Conservation (phyloP, 2,888 invertebrate genomes). For the Noctuana brunneofusca region DNA sequence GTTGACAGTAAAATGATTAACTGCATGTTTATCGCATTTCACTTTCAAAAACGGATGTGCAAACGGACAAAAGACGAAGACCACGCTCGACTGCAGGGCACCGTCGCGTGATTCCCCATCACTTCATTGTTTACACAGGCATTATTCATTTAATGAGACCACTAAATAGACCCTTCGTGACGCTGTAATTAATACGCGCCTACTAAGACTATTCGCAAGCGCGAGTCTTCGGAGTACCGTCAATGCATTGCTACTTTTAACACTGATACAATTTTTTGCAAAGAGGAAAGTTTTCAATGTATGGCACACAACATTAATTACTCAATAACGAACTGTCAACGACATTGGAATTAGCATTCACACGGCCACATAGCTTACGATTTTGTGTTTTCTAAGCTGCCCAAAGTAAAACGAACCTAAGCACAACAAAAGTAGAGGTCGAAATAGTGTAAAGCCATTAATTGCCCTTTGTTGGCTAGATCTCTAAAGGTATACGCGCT, state of each 20-base stretch:
- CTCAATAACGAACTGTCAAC: conserved; percentile 7
- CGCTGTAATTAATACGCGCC: conserved; percentile 63
- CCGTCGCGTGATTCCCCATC: conserved; percentile 71
- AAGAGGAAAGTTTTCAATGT: conserved; percentile 1
- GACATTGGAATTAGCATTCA: conserved; percentile 30
- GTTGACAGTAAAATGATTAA: conserved; percentile 46
- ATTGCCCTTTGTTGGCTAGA: conserved; percentile 26
- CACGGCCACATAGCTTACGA: conserved; percentile 21
- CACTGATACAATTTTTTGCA: background rate
- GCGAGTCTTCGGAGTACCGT: background rate
- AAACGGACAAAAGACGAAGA: conserved; percentile 47
- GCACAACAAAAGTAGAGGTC: conserved; percentile 6
- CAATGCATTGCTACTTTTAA: conserved; percentile 16
- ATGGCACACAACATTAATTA: conserved; percentile 7
- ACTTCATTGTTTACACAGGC: conserved; percentile 66
- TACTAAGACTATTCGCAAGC: conserved; percentile 11
- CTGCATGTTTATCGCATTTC: conserved; percentile 55
- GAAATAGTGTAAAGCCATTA: conserved; percentile 19
- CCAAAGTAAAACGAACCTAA: conserved; percentile 17
- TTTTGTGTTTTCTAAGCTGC: conserved; percentile 16
- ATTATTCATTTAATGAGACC: conserved; percentile 70
- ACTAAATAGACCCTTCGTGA: conserved; percentile 62
- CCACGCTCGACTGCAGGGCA: conserved; percentile 59
- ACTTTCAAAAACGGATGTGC: conserved; percentile 55
- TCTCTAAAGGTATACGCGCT: conserved; percentile 11